phyloP scores from a whole-genome alignment of 2,113 vertebrate genomes.

The Prinia subflava region DNA sequence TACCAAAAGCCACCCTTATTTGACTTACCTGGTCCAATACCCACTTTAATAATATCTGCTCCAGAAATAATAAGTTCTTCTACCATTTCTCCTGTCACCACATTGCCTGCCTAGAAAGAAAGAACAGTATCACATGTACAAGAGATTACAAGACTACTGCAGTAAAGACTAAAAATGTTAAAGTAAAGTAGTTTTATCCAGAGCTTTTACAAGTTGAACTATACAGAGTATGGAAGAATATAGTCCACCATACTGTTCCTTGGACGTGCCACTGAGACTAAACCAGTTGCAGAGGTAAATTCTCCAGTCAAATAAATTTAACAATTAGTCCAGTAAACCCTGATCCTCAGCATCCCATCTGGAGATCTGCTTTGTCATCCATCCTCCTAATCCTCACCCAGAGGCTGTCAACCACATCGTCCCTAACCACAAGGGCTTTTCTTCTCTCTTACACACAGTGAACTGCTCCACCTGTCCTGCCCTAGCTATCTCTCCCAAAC shows the following conservation, averaged over 20 bases:
- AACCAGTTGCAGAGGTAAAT: not conserved
- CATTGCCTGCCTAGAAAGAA: slow-evolving; percentile 89
- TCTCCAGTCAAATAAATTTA: not conserved
- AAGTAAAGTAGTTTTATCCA: not conserved
- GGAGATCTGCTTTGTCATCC: not conserved
- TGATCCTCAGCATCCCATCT: not conserved
- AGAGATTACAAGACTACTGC: not conserved
- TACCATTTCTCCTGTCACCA: slow-evolving; percentile 99
- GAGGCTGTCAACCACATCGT: not conserved
- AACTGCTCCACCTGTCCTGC: not conserved
- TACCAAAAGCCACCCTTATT: not conserved
- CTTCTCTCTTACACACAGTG: not conserved
- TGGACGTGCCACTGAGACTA: not conserved
- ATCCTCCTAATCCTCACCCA: not conserved
- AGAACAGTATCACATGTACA: not conserved
- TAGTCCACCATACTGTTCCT: not conserved
- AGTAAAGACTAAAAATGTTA: not conserved
- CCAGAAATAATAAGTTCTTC: slow-evolving; percentile 96
- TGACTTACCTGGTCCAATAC: slow-evolving; percentile 91
- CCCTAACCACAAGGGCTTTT: not conserved
- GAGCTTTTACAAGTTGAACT: not conserved
- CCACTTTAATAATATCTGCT: slow-evolving; percentile 98
- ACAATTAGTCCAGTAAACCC: not conserved
- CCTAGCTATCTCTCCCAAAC: not conserved
- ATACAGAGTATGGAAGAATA: not conserved